Evolutionary conservation across 92 coral and sea anemone genomes (phyloP), one percentile per base, ranked within the genome.

Genomic region (Hydrozoanthus gracilis): DNA sequence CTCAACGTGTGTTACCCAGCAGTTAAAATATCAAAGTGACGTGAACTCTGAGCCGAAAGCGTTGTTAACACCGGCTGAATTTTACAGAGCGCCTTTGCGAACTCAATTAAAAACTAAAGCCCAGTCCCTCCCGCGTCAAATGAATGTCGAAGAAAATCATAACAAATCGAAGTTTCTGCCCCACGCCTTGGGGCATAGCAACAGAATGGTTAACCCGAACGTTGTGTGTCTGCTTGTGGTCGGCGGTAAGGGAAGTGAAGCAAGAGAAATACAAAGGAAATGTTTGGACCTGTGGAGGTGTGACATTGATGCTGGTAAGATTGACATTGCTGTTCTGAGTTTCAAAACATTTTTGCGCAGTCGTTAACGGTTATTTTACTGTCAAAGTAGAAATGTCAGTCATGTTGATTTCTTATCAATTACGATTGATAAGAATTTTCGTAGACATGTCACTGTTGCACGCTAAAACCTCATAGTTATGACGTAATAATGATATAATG

Each of bases 211-310:
- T 75, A 79, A 86, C 77, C 75, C 89, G 12, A 91, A 82, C 10
- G 51, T 88, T 18, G 87, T 94, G 66, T 93, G 94, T 79, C 56
- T 97, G 44, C 91, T 97, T 89, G 92, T 97, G 39, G 86, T 95
- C 76, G 99, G 99, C 4, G 99, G 99, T 58, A 92, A 93, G 83
- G 88, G 92, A 51, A 91, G 90, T 54, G 87, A 90, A 48, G 91
- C 91, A 44, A 88, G 93, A 14, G 99, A 97, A 71, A 93, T 92
- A 71, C 90, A 86, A 56, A 92, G 94, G 58, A 89, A 91, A 82
- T 79, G 93, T 46, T 68, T 97, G 35, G 99, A 97, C 83, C 92
- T 93, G 82, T 97, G 99, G 99, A 92, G 94, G 50, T 97, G 99
- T 74, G 94, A 93, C 73, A 91, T 94, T 16, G 92, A 94, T 87